These are phyloP conservation scores for Choloepus hoffmanni DNA, from an alignment of 2,113 vertebrate species.

Conservation along the genomic window DNA sequence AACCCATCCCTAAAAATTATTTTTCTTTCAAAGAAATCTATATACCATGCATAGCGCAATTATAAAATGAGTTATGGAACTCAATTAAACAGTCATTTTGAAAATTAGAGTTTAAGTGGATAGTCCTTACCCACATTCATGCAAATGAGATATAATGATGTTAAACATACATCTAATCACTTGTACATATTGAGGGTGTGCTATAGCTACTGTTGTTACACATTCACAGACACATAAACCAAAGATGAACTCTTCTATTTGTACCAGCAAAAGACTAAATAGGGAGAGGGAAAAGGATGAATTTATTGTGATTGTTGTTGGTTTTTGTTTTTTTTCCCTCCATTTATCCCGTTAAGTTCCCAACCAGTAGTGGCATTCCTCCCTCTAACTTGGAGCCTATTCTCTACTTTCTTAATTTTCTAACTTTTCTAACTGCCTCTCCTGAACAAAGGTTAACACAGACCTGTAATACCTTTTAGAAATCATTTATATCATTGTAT, in stretches of 20 bases:
- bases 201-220: neutral
- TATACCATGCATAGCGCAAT: neutral
- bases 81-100: conserved; percentile 55
- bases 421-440: neutral
- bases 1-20: neutral
- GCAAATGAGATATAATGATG: conserved; percentile 44
- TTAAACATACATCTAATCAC: conserved; percentile 26
- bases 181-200: neutral
- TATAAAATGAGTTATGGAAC: conserved; percentile 56
- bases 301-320: neutral
- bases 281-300: neutral
- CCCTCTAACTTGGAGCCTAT: neutral
- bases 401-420: neutral
- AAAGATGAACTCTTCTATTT: conserved; percentile 6
- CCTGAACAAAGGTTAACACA: neutral
- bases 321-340: neutral
- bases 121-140: conserved; percentile 35
- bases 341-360: neutral
- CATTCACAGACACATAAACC: neutral
- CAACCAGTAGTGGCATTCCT: neutral
- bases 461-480: neutral
- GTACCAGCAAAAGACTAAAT: neutral
- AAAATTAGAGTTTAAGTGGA: conserved; percentile 32
- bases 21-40: conserved; percentile 54
- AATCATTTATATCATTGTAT: neutral